These are phyloP conservation scores for Centropristis striata DNA, from an alignment of 2,113 vertebrate genomes.

Conservation along the genomic window DNA sequence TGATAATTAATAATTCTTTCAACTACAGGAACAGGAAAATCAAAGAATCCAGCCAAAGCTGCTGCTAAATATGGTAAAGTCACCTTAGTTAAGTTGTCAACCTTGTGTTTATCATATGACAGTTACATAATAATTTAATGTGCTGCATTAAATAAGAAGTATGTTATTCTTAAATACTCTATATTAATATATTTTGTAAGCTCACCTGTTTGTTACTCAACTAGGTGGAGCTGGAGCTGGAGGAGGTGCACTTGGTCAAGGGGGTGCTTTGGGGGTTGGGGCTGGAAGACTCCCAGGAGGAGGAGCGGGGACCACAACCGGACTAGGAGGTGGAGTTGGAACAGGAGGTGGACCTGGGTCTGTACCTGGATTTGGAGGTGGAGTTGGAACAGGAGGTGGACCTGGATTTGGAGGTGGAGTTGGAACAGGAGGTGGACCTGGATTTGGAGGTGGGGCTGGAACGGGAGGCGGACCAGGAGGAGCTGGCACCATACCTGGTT, in stretches of 20 bases:
- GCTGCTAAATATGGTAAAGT: slow-evolving; percentile 80
- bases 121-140: neutral
- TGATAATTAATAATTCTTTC: neutral
- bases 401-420: neutral
- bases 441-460: slow-evolving; percentile 52
- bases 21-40: slow-evolving; percentile 75
- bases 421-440: slow-evolving; percentile 42
- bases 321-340: slow-evolving; percentile 56
- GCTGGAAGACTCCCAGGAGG: slow-evolving; percentile 68
- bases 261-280: slow-evolving; percentile 61
- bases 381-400: slow-evolving; percentile 36
- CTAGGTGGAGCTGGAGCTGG: slow-evolving; percentile 66
- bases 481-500: neutral
- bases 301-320: slow-evolving; percentile 46
- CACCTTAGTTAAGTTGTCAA: neutral
- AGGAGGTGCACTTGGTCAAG: slow-evolving; percentile 72
- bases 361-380: slow-evolving; percentile 40
- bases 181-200: neutral
- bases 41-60: slow-evolving; percentile 76
- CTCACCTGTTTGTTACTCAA: slow-evolving; percentile 4
- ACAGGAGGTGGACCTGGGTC: slow-evolving; percentile 34
- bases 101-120: neutral
- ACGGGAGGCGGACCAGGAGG: slow-evolving; percentile 28
- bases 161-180: neutral
- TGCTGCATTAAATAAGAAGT: neutral